A percentile compares a stretch with the other conserved stretches of the same genome.
These are phyloP conservation scores for Bombus fervidus DNA, from an alignment of 1,140 invertebrate species.

Conservation along the genomic window DNA sequence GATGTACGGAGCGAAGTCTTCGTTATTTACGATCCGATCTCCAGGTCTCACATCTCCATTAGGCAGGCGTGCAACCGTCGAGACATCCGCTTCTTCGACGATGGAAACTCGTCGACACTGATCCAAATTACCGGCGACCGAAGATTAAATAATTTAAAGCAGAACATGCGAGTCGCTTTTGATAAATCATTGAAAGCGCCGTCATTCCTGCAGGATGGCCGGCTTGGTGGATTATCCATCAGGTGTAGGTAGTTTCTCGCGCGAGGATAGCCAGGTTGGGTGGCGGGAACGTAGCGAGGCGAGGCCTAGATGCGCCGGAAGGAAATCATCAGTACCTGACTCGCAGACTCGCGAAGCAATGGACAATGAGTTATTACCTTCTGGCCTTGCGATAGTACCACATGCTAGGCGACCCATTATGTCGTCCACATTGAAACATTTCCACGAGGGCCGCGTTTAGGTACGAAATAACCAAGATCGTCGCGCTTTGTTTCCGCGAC, in stretches of 20 bases:
- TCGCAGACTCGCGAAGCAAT: slow-evolving; percentile 67
- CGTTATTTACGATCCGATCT: too few relatives aligned
- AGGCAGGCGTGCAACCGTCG: too few relatives aligned
- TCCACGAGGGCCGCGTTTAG: slow-evolving; percentile 58
- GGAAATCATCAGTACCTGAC: slow-evolving; percentile 76
- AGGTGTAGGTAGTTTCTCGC: slow-evolving; percentile 58
- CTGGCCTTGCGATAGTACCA: slow-evolving; percentile 67
- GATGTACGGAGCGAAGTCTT: too few relatives aligned
- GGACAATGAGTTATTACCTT: slow-evolving; percentile 78
- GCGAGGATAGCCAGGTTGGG: not conserved
- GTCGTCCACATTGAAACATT: slow-evolving; percentile 68
- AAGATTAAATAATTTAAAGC: slow-evolving; percentile 18
- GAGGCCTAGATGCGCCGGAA: slow-evolving; percentile 66
- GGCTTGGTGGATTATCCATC: slow-evolving; percentile 70
- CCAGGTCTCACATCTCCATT: too few relatives aligned
- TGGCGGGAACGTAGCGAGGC: slow-evolving; percentile 37
- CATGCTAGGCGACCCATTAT: slow-evolving; percentile 70
- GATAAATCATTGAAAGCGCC: slow-evolving; percentile 52
- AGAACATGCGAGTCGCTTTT: not conserved
- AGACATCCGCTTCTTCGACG: too few relatives aligned
- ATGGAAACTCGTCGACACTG: not conserved
- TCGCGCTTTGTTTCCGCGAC: slow-evolving; percentile 63
- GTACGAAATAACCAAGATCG: slow-evolving; percentile 68
- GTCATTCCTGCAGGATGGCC: slow-evolving; percentile 38
- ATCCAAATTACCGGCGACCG: not conserved